Base-by-base conservation (phyloP, 2,888 invertebrate species). In the Pterobdella sp. region DNA sequence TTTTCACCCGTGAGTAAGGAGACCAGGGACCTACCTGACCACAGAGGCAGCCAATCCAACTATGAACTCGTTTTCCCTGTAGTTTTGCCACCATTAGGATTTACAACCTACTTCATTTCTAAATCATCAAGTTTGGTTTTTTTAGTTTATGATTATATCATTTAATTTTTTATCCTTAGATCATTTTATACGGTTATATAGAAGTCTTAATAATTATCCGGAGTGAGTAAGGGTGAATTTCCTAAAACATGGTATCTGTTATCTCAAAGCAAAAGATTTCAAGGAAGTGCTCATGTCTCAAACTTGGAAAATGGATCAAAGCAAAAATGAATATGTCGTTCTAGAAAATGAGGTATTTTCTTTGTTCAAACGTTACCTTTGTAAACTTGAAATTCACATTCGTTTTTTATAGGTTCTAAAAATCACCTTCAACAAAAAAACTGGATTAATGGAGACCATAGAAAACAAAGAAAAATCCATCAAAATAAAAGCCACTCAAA, bases 371-470 rank as follows among this genome's bases (percentile, higher is more conserved):
- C 32, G 18, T n/a, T 18, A 35, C 29, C 1, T 35, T 35, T 35
- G 14, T 2, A 35, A 68, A 29, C 29, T 35, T 29, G 31, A 22
- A 64, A 64, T 64, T 26, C 29, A 14, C 29, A 35, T n/a, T n/a
- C n/a, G n/a, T n/a, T n/a, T n/a, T 60, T 29, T 36, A 7, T 73
- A 75, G 75, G 74, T 32, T 32, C n/a, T 75, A 34, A 74, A 72
- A 66, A 78, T 90, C 70, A 84, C 86, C 72, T 84, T 88, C 68
- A 87, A 90, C 81, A 80, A 84, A 4, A 77, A 79, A 0, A 86
- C 86, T 0, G 90, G 90, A 0, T 81, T 86, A 14, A 81, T 91
- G 0, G 82, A 84, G 0, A 82, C 84, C 14, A 82, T 89, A 0
- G 83, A 78, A 49, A 82, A 85, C 77, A 76, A 81, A 60, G 78